Evolutionary conservation across 2,888 invertebrate species (phyloP).

Genomic region (Ophion slaviceki): DNA sequence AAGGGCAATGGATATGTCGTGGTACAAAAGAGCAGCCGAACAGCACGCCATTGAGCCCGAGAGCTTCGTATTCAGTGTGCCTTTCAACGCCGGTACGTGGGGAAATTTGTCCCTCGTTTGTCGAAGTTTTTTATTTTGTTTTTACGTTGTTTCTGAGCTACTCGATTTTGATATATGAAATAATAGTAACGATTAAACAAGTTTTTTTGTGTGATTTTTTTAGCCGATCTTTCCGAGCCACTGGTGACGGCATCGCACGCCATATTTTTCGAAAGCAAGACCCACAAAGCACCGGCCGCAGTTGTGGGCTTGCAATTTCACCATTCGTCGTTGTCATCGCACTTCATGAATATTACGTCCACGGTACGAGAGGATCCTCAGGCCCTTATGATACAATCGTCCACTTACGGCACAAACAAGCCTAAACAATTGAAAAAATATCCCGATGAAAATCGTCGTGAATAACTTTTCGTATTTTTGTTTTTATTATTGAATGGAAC

Average conservation of each 20-base stretch:
- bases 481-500: too few species aligned
- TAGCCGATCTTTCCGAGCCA: conserved; percentile 85
- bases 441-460: background rate
- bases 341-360: conserved; percentile 95
- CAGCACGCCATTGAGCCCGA: conserved; percentile 94
- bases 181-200: background rate
- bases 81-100: conserved; percentile 88
- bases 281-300: conserved; percentile 94
- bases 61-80: conserved; percentile 95
- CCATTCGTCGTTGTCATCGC: conserved; percentile 91
- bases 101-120: background rate
- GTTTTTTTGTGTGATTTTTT: conserved; percentile 14
- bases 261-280: conserved; percentile 92
- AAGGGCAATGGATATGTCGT: conserved; percentile 93
- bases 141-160: too few species aligned
- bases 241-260: conserved; percentile 96
- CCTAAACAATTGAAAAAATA: background rate
- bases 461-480: background rate
- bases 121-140: too few species aligned
- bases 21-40: conserved; percentile 96
- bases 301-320: conserved; percentile 96
- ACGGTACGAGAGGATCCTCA: conserved; percentile 85
- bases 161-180: too few species aligned
- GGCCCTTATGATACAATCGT: background rate
- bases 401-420: background rate